Evolutionary conservation across 2,113 vertebrate genomes (phyloP).

Genomic region (Alectura lathami): DNA sequence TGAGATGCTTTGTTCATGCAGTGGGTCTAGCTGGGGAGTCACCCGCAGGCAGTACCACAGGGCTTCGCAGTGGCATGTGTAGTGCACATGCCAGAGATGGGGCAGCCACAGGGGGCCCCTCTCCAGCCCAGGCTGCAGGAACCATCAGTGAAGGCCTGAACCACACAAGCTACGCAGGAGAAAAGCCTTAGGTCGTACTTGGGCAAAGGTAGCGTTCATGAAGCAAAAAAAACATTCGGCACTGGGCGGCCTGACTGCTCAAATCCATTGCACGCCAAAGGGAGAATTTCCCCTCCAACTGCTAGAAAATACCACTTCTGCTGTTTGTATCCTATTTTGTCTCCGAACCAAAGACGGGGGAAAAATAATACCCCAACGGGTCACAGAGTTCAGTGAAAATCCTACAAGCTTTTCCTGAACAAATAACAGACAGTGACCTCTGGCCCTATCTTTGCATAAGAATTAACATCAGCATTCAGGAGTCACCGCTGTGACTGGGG

Average conservation of each 20-base stretch:
- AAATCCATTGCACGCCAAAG: not conserved
- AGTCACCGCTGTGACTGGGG: slow-evolving; percentile 66
- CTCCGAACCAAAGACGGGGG: slow-evolving; percentile 37
- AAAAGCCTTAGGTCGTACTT: not conserved
- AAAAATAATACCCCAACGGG: slow-evolving; percentile 68
- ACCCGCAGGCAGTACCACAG: not conserved
- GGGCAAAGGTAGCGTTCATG: not conserved
- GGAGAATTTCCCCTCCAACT: slow-evolving; percentile 17
- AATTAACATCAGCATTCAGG: slow-evolving; percentile 80
- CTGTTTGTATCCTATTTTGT: slow-evolving; percentile 52
- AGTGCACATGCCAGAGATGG: accelerated
- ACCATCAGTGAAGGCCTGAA: not conserved
- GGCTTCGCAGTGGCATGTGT: not conserved
- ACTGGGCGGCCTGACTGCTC: not conserved
- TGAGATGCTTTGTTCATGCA: not conserved
- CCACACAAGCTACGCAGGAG: accelerated
- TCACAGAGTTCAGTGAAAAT: slow-evolving; percentile 76
- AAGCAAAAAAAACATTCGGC: not conserved
- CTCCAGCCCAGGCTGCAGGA: not conserved
- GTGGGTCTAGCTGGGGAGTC: not conserved
- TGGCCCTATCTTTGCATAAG: slow-evolving; percentile 83
- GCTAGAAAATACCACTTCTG: slow-evolving; percentile 41
- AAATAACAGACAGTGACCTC: slow-evolving; percentile 85
- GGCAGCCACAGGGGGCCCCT: not conserved
- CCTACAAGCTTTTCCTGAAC: slow-evolving; percentile 82